Conservation (phyloP, 2,113 vertebrate species). For the Urocitellus parryii region DNA sequence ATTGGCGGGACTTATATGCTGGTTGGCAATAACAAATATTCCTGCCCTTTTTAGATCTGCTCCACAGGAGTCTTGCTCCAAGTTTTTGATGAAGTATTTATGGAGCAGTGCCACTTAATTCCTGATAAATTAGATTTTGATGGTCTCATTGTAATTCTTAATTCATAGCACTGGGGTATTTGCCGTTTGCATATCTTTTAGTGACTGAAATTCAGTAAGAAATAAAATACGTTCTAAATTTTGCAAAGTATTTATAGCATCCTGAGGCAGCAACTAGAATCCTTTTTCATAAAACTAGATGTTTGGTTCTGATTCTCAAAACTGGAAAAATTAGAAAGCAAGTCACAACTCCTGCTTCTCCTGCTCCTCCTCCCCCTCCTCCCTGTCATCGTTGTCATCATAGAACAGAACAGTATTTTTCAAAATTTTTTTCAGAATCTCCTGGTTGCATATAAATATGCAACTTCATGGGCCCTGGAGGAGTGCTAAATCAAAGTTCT, state of each 20-base stretch:
- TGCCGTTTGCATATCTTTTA: neutral
- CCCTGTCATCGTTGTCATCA: neutral
- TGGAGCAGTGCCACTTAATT: neutral
- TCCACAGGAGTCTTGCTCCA: neutral
- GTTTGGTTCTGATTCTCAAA: slow-evolving; percentile 37
- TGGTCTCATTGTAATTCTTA: neutral
- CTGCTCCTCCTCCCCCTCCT: too few relatives aligned
- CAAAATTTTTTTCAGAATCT: neutral
- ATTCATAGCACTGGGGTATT: neutral
- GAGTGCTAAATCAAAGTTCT: neutral
- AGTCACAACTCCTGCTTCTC: too few relatives aligned
- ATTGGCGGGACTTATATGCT: too few relatives aligned
- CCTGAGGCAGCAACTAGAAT: neutral
- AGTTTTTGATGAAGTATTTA: neutral
- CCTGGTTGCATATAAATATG: neutral
- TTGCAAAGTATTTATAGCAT: slow-evolving; percentile 6
- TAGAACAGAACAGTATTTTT: neutral
- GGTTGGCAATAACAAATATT: neutral
- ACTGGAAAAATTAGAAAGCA: slow-evolving; percentile 15
- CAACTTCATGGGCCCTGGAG: neutral
- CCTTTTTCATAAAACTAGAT: slow-evolving; percentile 49
- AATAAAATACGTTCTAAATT: neutral
- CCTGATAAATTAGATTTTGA: neutral
- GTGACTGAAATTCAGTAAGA: slow-evolving; percentile 23
- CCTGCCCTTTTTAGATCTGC: neutral